Conservation (phyloP, 2,797 vertebrate genomes). For the Alcedo atthis region DNA sequence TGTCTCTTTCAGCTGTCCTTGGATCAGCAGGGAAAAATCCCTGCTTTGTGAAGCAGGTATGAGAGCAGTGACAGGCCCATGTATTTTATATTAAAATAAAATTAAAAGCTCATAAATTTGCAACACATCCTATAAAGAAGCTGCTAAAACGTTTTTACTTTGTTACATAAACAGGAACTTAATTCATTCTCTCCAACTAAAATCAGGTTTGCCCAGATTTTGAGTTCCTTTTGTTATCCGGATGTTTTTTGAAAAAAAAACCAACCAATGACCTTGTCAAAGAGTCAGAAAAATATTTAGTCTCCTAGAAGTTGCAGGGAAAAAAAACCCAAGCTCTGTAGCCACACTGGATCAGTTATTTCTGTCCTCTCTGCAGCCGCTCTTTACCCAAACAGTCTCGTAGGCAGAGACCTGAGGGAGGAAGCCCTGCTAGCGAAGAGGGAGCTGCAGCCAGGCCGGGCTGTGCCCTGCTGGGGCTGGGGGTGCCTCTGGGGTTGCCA, state of each 20-base stretch:
- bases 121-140: not conserved
- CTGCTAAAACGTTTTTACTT: not conserved
- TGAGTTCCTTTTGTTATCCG: not conserved
- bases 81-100: not conserved
- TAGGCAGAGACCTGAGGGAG: not conserved
- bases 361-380: not conserved
- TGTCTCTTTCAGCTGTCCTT: not conserved
- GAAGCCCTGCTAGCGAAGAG: not conserved
- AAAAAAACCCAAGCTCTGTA: not conserved
- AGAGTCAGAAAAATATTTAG: not conserved
- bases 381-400: not conserved
- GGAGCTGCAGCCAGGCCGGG: not conserved
- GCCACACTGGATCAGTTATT: not conserved
- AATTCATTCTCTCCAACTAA: not conserved
- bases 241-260: not conserved
- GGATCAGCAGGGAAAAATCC: not conserved
- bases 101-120: not conserved
- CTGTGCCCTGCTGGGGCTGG: not conserved
- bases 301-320: not conserved
- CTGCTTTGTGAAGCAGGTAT: not conserved
- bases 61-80: not conserved
- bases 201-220: not conserved
- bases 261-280: not conserved
- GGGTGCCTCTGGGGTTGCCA: not conserved
- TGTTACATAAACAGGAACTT: not conserved